phyloP scores from a whole-genome alignment of 2,113 vertebrate species.

The Rhinoderma darwinii region DNA sequence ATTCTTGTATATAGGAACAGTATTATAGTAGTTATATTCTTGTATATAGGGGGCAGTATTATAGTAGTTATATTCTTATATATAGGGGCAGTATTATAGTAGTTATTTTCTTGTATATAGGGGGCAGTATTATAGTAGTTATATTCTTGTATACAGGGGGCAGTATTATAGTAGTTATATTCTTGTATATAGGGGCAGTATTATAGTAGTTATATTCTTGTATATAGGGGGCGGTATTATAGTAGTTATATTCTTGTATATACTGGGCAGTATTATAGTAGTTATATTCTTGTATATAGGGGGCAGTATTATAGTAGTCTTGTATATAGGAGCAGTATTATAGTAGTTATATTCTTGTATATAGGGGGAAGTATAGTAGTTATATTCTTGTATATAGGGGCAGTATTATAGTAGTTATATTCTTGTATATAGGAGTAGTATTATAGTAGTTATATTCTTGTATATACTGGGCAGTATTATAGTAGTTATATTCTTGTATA shows the following conservation, averaged over 20 bases:
- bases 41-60: background rate
- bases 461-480: too few relatives aligned
- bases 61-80: conserved; percentile 7
- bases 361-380: too few relatives aligned
- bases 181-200: background rate
- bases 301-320: background rate
- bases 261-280: conserved; percentile 1
- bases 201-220: background rate
- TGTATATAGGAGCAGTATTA: background rate
- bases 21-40: conserved; percentile 13
- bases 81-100: background rate
- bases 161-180: conserved; percentile 6
- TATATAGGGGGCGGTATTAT: background rate
- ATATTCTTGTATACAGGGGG: background rate
- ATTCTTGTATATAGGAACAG: background rate
- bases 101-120: conserved; percentile 3
- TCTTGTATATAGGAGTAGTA: background rate
- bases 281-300: background rate
- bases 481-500: background rate
- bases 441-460: conserved; percentile 3
- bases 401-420: too few relatives aligned
- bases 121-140: conserved; percentile 5
- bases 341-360: too few relatives aligned
- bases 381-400: too few relatives aligned
- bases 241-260: background rate